phyloP scores from a whole-genome alignment of 1,140 invertebrate species.

The Probaryconus sp. region DNA sequence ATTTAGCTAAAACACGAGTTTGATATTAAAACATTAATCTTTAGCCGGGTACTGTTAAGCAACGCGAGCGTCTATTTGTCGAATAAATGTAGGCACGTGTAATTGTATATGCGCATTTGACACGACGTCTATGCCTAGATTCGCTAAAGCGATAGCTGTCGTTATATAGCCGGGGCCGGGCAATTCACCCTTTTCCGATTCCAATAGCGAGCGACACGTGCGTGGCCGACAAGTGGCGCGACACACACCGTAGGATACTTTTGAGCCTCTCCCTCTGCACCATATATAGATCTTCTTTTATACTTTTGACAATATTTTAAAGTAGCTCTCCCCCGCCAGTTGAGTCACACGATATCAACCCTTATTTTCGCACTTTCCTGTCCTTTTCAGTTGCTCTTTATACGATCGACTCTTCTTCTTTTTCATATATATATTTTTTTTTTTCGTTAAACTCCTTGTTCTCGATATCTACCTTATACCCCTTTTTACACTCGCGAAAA shows the following conservation, averaged over 20 bases:
- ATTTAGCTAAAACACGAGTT: no score
- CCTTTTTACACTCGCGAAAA: slow-evolving; percentile 17
- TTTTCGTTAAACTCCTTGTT: slow-evolving; percentile 28
- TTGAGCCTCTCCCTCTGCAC: neutral
- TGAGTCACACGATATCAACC: slow-evolving; percentile 73
- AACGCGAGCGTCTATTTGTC: slow-evolving; percentile 26
- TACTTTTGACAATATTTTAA: slow-evolving; percentile 76
- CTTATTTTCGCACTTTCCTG: slow-evolving; percentile 63
- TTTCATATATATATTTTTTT: no score
- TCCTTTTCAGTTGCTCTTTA: slow-evolving; percentile 35
- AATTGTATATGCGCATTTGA: slow-evolving; percentile 36
- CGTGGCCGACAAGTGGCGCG: slow-evolving; percentile 75
- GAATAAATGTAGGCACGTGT: slow-evolving; percentile 42
- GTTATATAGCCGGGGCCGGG: slow-evolving; percentile 8
- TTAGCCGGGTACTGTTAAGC: no score
- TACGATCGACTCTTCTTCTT: slow-evolving; percentile 32
- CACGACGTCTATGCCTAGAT: slow-evolving; percentile 43
- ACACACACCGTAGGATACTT: slow-evolving; percentile 57
- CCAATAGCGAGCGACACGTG: slow-evolving; percentile 74
- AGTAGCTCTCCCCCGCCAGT: slow-evolving; percentile 71
- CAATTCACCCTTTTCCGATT: slow-evolving; percentile 66
- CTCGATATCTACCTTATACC: slow-evolving; percentile 50
- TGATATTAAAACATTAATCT: no score
- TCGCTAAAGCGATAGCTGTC: slow-evolving; percentile 61
- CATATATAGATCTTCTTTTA: slow-evolving; percentile 67